phyloP scores from a whole-genome alignment of 2,113 vertebrate species.

The Bothrops jararaca region DNA sequence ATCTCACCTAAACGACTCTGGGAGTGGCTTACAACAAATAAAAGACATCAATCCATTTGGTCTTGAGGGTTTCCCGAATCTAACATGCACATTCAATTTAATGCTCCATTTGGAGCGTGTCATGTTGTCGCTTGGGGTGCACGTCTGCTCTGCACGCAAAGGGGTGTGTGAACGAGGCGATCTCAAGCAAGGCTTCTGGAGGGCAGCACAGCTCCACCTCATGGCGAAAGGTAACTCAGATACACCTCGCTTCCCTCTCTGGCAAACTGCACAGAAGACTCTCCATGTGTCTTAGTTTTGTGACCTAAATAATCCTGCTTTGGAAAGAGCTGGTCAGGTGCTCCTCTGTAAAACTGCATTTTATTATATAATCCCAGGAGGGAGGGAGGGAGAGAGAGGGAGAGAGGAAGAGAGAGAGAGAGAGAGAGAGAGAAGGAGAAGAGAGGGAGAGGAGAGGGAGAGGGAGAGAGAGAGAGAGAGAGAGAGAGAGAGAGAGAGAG shows the following conservation, averaged over 20 bases:
- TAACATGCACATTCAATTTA: slow-evolving; percentile 30
- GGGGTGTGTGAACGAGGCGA: slow-evolving; percentile 20
- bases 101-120: slow-evolving; percentile 38
- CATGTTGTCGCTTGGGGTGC: slow-evolving; percentile 31
- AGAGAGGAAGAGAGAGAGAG: too few relatives aligned
- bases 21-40: not conserved
- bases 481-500: too few relatives aligned
- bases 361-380: not conserved
- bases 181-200: slow-evolving; percentile 5
- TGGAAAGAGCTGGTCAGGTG: slow-evolving; percentile 35
- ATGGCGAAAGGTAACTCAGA: slow-evolving; percentile 21
- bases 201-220: slow-evolving; percentile 59
- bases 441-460: too few relatives aligned
- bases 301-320: slow-evolving; percentile 49
- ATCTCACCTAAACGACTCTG: not conserved
- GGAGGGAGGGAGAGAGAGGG: not conserved
- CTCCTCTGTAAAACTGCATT: not conserved
- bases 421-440: too few relatives aligned
- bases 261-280: not conserved
- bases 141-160: slow-evolving; percentile 4
- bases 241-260: not conserved
- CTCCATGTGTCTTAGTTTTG: slow-evolving; percentile 26
- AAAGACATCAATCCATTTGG: slow-evolving; percentile 49
- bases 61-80: slow-evolving; percentile 43
- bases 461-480: fast-evolving